Base-by-base conservation (phyloP, 2,113 vertebrate species). In the Callospermophilus lateralis region DNA sequence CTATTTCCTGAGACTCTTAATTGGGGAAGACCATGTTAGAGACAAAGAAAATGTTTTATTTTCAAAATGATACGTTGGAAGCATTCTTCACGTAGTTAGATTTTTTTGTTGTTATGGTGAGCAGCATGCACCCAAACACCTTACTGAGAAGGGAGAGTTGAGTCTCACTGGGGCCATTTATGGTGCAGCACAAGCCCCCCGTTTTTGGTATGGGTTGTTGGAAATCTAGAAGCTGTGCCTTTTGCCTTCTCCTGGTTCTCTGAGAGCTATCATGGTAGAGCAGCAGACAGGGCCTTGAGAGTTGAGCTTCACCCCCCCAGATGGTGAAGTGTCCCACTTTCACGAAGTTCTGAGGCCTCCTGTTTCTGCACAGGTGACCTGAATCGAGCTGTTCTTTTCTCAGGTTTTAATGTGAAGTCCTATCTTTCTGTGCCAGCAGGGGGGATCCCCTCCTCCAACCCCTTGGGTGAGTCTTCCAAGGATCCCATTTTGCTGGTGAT, bases 191-290 rank as follows among this genome's bases (percentile, higher is more conserved):
- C 72, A 68, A 34, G 3, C 22, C 1, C 5, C 65, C 34, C 28
- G 13, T 34, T 83, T 63, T 88, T 45, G 45, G 0, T 42, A 7
- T 80, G 45, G 72, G 48, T 34, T 51, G 39, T 84, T 93, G 84
- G 77, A 94, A 93, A n/a, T 84, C 48, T 67, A 78, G 85, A 61
- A 78, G 30, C 51, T 34, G 39, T n/a, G 3, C 37, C 55, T 80
- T 53, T 80, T 55, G 22, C 51, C 74, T 77, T 90, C n/a, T 78
- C 39, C 37, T 80, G 34, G 37, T 83, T 89, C 73, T 95, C 11
- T 83, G 13, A 30, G 26, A 22, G 1, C 13, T 30, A n/a, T 55
- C 39, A 22, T 19, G 20, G 24, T 24, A 32, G 65, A 77, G 39
- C 26, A 61, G 7, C 26, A 61, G 63, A 58, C 20, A 5, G 9